A percentile compares a stretch with the other conserved stretches of the same genome.
Conservation (phyloP, 2,113 vertebrate genomes). For the Guaruba guarouba region DNA sequence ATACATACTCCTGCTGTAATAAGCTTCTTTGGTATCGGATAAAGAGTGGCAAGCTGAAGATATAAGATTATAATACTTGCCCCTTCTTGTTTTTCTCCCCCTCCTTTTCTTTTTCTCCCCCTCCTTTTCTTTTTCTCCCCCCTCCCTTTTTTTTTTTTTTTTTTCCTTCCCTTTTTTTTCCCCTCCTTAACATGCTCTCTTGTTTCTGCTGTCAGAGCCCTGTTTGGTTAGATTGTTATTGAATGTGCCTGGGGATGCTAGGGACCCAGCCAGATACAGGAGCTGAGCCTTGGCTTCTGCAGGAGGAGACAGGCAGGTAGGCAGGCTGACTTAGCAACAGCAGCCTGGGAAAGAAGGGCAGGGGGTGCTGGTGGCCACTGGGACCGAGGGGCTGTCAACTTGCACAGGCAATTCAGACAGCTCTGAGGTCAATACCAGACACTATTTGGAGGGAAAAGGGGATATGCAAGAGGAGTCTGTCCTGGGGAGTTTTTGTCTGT, state of each 20-base stretch:
- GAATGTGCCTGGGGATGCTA: background rate
- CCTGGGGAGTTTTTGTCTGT: background rate
- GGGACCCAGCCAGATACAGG: background rate
- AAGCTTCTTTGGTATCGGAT: background rate
- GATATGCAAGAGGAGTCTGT: background rate
- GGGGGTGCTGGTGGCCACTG: background rate
- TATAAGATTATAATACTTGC: background rate
- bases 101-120: background rate
- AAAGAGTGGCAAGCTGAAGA: background rate
- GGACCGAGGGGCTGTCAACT: background rate
- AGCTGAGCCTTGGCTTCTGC: background rate
- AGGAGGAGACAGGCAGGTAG: background rate
- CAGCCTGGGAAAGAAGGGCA: background rate
- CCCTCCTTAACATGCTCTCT: fast-evolving
- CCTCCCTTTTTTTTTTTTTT: background rate
- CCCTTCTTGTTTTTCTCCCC: background rate
- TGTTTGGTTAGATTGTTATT: background rate
- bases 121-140: too few species aligned
- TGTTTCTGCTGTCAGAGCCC: background rate
- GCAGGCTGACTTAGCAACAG: background rate
- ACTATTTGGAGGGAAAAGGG: background rate
- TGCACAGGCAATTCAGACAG: background rate
- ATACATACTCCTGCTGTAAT: background rate
- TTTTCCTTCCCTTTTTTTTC: background rate
- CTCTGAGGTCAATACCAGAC: fast-evolving